Conservation (phyloP, 1,140 invertebrate genomes). For the Aphidius ervi region DNA sequence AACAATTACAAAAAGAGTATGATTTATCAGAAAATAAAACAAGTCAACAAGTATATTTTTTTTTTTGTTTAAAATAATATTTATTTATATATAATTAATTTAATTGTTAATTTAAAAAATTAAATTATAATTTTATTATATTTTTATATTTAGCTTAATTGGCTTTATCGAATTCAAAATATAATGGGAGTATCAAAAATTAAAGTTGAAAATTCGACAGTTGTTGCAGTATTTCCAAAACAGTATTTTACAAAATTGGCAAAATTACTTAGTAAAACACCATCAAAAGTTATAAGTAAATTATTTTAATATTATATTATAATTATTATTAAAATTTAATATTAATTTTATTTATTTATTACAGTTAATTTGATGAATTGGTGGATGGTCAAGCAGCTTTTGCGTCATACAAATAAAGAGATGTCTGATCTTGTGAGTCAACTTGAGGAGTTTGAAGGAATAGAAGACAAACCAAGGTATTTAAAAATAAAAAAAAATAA, state of each 20-base stretch:
- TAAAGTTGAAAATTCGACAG: neutral
- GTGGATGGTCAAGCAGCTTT: slow-evolving; percentile 1
- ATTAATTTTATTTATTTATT: too few species aligned
- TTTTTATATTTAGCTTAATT: slow-evolving; percentile 2
- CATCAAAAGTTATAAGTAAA: slow-evolving; percentile 7
- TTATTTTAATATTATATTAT: neutral
- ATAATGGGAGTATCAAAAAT: neutral
- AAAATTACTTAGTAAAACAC: neutral
- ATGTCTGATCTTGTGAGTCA: neutral
- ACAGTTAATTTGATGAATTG: slow-evolving; percentile 6
- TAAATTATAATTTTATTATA: neutral
- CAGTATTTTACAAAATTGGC: slow-evolving; percentile 7
- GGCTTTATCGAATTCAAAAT: neutral
- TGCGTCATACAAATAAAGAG: neutral
- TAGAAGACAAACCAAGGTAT: neutral
- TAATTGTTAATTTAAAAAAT: neutral
- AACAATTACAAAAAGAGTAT: neutral
- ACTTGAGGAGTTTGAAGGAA: neutral
- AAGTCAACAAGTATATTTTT: neutral
- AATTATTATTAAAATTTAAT: neutral
- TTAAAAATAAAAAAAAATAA: too few species aligned
- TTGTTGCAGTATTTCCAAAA: neutral
- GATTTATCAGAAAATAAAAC: neutral
- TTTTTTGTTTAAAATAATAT: too few species aligned
- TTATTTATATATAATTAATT: neutral